These are phyloP conservation scores for Spea multiplicata DNA, from an alignment of 2,113 vertebrate species.

Conservation along the genomic window DNA sequence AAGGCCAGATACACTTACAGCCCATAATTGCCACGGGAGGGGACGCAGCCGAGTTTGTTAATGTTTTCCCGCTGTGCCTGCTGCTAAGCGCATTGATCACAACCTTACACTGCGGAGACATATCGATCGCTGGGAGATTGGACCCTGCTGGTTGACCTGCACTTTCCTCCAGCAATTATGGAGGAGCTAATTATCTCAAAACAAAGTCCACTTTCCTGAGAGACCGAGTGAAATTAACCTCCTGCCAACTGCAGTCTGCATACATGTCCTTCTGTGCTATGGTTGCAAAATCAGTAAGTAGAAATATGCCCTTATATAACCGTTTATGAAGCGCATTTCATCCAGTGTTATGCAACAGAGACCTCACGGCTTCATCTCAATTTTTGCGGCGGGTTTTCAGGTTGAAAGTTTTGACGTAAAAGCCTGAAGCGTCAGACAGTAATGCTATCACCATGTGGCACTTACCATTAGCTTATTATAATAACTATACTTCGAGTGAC, in stretches of 20 bases:
- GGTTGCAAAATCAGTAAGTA: not conserved
- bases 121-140: conserved; percentile 25
- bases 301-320: conserved; percentile 9
- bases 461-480: no score
- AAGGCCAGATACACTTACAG: no score
- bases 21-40: not conserved
- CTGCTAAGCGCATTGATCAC: conserved; percentile 17
- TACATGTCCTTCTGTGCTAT: not conserved
- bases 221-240: not conserved
- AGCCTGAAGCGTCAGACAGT: no score
- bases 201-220: conserved; percentile 17
- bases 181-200: conserved; percentile 34
- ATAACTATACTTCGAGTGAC: no score
- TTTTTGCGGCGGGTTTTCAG: not conserved
- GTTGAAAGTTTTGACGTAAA: no score
- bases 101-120: conserved; percentile 1
- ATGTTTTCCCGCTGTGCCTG: not conserved
- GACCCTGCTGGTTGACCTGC: conserved; percentile 28
- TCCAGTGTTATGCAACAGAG: not conserved
- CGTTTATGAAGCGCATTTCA: not conserved
- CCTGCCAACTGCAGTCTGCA: not conserved
- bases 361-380: not conserved
- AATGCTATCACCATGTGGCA: no score
- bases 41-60: not conserved
- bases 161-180: conserved; percentile 10